Evolutionary conservation across 2,797 vertebrate genomes (phyloP).

Genomic region (Sebastes dallii): DNA sequence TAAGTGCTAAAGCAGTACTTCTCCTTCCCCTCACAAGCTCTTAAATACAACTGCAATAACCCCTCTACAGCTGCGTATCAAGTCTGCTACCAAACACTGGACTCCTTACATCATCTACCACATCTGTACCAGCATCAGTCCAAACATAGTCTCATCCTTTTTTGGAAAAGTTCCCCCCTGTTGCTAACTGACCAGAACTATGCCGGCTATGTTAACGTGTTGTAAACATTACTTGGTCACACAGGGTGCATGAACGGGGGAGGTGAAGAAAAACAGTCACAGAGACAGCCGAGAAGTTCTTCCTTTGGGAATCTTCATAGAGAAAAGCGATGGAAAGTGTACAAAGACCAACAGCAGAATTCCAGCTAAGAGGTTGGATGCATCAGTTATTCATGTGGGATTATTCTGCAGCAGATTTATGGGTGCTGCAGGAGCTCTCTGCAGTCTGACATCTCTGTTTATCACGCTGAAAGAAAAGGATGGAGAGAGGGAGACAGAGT

Average conservation of each 20-base stretch:
- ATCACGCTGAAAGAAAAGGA: slow-evolving; percentile 4
- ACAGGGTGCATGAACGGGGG: not conserved
- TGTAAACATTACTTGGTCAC: slow-evolving; percentile 52
- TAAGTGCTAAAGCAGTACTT: not conserved
- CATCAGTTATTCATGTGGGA: slow-evolving; percentile 27
- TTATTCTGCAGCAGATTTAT: slow-evolving; percentile 16
- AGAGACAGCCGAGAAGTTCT: not conserved
- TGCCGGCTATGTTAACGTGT: slow-evolving; percentile 47
- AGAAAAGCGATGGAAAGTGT: not conserved
- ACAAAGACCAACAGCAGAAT: slow-evolving; percentile 20
- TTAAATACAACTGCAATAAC: not conserved
- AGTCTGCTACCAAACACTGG: not conserved
- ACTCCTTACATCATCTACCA: slow-evolving; percentile 32
- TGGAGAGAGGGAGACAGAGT: not conserved
- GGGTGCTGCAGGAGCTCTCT: slow-evolving; percentile 7
- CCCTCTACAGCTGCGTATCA: not conserved
- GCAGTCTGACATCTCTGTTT: slow-evolving; percentile 10
- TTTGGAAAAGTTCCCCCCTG: slow-evolving; percentile 53
- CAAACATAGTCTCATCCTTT: slow-evolving; percentile 52
- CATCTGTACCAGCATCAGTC: slow-evolving; percentile 31
- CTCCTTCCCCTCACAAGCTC: not conserved
- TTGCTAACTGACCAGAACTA: slow-evolving; percentile 46
- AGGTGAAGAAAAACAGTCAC: not conserved
- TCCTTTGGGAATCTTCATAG: not conserved
- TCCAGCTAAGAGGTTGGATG: slow-evolving; percentile 23